Percentiles rank a stretch among this genome's conserved stretches.
Conservation (phyloP, 2,797 vertebrate species). For the Crenuchus spilurus region DNA sequence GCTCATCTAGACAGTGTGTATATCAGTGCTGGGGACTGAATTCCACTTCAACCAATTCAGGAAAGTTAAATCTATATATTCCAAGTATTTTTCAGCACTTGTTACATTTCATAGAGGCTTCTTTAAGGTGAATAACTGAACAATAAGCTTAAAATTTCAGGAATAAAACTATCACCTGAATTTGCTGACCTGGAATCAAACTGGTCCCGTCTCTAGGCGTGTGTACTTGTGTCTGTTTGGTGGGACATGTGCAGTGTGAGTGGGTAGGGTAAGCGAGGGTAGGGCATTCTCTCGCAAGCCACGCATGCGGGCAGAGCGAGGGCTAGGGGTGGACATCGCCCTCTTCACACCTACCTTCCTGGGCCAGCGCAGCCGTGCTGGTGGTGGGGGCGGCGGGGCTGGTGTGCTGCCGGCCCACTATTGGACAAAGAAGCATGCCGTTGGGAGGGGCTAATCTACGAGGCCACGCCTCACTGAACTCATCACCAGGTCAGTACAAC, state of each 20-base stretch:
- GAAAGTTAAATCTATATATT: background rate
- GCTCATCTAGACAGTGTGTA: background rate
- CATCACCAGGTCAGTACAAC: constrained; percentile 21
- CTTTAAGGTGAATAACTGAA: too few species aligned
- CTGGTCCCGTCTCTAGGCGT: constrained; percentile 13
- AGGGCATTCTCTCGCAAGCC: constrained; percentile 62
- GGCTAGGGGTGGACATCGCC: constrained; percentile 64
- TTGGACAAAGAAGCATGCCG: constrained; percentile 87
- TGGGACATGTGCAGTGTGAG: constrained; percentile 50
- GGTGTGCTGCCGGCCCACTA: constrained; percentile 96
- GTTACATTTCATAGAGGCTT: too few species aligned
- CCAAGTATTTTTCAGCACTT: background rate
- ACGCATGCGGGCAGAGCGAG: constrained; percentile 71
- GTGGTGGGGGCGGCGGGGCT: constrained; percentile 89
- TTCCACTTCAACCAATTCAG: constrained; percentile 23
- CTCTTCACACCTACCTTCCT: constrained; percentile 88
- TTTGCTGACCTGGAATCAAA: constrained; percentile 16
- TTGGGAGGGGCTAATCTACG: constrained; percentile 72
- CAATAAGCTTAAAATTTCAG: background rate
- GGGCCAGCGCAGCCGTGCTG: constrained; percentile 91
- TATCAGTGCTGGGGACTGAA: constrained; percentile 26
- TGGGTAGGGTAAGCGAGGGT: constrained; percentile 62
- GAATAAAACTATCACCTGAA: background rate
- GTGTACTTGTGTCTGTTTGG: constrained; percentile 27
- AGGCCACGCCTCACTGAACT: constrained; percentile 46